Base-by-base conservation (phyloP, 2,113 vertebrate genomes). In the Apteryx owenii region DNA sequence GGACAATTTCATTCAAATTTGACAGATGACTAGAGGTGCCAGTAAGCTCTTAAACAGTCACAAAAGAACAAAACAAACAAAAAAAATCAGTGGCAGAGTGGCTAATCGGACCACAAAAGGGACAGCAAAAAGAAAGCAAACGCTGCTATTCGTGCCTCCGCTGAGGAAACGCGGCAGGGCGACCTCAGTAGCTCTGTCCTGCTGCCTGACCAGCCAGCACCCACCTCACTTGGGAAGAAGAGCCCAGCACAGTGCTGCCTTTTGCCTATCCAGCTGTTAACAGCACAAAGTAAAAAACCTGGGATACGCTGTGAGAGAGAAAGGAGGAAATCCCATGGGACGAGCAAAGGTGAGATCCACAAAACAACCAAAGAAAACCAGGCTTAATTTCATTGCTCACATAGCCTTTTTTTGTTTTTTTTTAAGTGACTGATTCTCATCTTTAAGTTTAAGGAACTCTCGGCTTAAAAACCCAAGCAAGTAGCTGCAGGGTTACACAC, bases 91-190 rank as follows among this genome's bases (percentile, higher is more conserved):
- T 60, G 60, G 44, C 18, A 58, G 58, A 18, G 16, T 28, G 22
- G 38, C 29, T 66, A 73, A 38, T 26, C 13, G 56, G 54, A 71
- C 14, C 60, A 50, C 44, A 87, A 83, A 95, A 89, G n/a, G 33
- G 46, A 82, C 50, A 91, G 75, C 25, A 72, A 94, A 88, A 89
- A 76, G 15, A 23, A 61, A 91, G 79, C 70, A 94, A 81, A 85
- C 75, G 40, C 40, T 54, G 36, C 33, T 40, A 28, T 22, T 71
- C 81, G 61, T 22, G 54, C 29, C 40, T 83, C 33, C 46, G 40
- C 51, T 51, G 76, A 76, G 82, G 89, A 17, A 81, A 84, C 89
- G 26, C 22, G 36, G 51, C 61, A 54, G 2, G 4, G 31, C 71
- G 75, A 88, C 71, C 75, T 85, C 88, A n/a, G 79, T 64, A 88